These are phyloP conservation scores for Andrena flavipes DNA, from an alignment of 2,888 invertebrate species.

Conservation along the genomic window DNA sequence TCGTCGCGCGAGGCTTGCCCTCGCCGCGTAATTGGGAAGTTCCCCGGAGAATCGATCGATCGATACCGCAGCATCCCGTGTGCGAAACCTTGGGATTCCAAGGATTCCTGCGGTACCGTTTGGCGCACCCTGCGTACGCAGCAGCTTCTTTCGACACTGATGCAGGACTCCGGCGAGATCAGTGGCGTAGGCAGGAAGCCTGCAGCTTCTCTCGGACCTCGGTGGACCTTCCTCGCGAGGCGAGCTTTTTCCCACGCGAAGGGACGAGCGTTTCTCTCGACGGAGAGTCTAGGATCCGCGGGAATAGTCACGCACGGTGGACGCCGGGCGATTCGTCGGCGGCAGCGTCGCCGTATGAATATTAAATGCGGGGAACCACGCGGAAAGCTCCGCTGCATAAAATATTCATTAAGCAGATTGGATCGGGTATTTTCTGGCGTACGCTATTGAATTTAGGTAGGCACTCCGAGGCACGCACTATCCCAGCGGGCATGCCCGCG, in stretches of 20 bases:
- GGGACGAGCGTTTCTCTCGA: not conserved
- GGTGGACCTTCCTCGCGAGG: not conserved
- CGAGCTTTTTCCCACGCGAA: not conserved
- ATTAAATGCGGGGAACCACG: conserved; percentile 1
- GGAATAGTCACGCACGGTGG: not conserved
- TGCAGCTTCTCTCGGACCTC: not conserved
- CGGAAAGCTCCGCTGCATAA: conserved; percentile 22
- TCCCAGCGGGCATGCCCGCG: conserved; percentile 30
- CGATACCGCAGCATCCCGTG: conserved; percentile 32
- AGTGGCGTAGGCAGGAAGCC: conserved; percentile 51
- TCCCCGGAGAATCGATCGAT: conserved; percentile 61
- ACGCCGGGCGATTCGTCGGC: conserved; percentile 1
- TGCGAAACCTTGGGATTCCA: conserved; percentile 67
- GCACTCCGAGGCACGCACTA: conserved; percentile 22
- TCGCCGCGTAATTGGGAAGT: conserved; percentile 67
- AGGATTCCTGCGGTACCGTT: conserved; percentile 67
- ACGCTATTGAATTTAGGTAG: conserved; percentile 61
- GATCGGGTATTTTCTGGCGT: conserved; percentile 28
- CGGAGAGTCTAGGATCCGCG: not conserved
- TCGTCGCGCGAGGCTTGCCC: conserved; percentile 21
- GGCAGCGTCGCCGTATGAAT: conserved; percentile 12
- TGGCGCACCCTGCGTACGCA: conserved; percentile 57
- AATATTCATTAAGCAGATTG: conserved; percentile 56
- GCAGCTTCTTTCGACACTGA: conserved; percentile 61
- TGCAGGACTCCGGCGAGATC: conserved; percentile 32